These are phyloP conservation scores for Butorides virescens DNA, from an alignment of 2,113 vertebrate species.

Conservation along the genomic window DNA sequence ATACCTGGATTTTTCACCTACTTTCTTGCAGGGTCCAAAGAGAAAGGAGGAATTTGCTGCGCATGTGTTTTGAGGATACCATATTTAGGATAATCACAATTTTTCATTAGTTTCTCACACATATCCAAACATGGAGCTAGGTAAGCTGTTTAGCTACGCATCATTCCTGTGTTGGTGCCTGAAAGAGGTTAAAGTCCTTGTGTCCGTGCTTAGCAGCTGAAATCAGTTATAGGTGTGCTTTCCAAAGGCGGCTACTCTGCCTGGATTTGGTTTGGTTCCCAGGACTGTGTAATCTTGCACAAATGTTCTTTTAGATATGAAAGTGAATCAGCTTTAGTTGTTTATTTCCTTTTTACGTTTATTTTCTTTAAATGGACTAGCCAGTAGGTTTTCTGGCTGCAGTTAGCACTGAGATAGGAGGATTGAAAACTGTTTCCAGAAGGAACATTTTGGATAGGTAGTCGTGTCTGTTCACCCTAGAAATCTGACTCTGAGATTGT, in stretches of 20 bases:
- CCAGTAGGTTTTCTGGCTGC: not conserved
- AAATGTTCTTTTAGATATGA: slow-evolving; percentile 4
- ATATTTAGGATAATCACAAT: not conserved
- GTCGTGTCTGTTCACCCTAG: not conserved
- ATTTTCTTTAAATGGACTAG: not conserved
- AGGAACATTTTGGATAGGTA: not conserved
- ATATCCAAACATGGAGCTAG: not conserved
- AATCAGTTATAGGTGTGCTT: not conserved
- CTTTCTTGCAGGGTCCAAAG: not conserved
- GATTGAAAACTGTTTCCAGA: slow-evolving; percentile 10
- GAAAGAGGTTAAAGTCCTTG: not conserved
- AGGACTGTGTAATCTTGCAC: not conserved
- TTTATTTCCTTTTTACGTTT: slow-evolving; percentile 21
- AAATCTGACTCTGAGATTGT: not conserved
- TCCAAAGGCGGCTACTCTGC: not conserved
- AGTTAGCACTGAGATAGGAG: not conserved
- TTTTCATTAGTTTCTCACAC: not conserved
- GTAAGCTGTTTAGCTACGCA: not conserved
- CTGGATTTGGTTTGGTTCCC: not conserved
- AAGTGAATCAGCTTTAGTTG: slow-evolving; percentile 1
- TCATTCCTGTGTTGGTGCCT: not conserved
- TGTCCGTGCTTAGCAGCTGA: not conserved
- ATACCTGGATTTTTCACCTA: not conserved
- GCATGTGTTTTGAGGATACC: not conserved
- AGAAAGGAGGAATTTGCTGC: not conserved